phyloP scores from a whole-genome alignment of 2,888 invertebrate species.

The Leptinotarsa rubiginosa region DNA sequence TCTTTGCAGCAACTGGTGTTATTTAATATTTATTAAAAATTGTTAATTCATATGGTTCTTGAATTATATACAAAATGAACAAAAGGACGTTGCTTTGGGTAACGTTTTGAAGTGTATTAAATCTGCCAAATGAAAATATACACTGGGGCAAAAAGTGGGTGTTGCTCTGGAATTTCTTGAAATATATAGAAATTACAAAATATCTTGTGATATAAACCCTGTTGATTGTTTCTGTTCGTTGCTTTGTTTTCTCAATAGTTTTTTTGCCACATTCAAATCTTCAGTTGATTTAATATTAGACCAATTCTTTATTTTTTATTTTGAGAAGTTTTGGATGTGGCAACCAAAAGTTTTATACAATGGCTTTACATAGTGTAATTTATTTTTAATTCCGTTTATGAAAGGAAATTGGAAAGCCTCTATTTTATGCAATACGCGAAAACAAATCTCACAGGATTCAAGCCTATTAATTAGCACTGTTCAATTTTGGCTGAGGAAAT shows the following conservation, averaged over 20 bases:
- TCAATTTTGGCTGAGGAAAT: constrained; percentile 50
- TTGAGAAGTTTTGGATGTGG: constrained; percentile 39
- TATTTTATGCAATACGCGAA: constrained; percentile 27
- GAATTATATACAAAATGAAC: constrained; percentile 10
- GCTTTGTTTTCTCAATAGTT: constrained; percentile 43
- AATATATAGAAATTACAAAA: constrained; percentile 50
- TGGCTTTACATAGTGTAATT: constrained; percentile 26
- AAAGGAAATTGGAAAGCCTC: constrained; percentile 18
- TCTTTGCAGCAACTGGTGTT: constrained; percentile 32
- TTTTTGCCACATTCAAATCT: constrained; percentile 39
- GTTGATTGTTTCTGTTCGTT: constrained; percentile 53
- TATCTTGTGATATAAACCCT: constrained; percentile 57
- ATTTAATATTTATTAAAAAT: constrained; percentile 26
- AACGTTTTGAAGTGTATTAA: not conserved
- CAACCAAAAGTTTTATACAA: constrained; percentile 30
- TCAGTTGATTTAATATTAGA: constrained; percentile 31
- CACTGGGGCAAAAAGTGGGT: constrained; percentile 26
- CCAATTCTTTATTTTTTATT: constrained; percentile 37
- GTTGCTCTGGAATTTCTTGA: constrained; percentile 33
- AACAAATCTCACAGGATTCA: constrained; percentile 35
- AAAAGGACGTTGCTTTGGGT: constrained; percentile 1
- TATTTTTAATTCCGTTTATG: constrained; percentile 35
- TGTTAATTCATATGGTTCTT: constrained; percentile 1
- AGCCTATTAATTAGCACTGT: constrained; percentile 40
- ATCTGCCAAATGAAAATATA: constrained; percentile 37